Evolutionary conservation across 23 tunicate species (phyloP).

Genomic region (Halocynthia aurantium): DNA sequence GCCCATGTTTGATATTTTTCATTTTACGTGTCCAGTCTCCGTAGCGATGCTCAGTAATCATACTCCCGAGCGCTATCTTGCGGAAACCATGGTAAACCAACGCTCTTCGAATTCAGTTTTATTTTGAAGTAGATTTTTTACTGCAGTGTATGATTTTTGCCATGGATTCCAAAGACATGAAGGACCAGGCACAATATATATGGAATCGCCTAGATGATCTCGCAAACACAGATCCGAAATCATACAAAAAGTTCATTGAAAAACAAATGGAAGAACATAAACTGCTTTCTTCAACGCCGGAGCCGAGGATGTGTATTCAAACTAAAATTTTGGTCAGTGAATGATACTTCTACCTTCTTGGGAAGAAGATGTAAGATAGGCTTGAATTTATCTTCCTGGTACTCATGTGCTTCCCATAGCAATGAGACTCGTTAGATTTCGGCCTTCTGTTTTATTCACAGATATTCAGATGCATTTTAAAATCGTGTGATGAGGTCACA

Average conservation of each 20-base stretch:
- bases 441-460: no score
- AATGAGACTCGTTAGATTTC: no score
- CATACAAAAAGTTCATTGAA: constrained; percentile 75
- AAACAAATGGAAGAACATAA: constrained; percentile 81
- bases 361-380: not conserved
- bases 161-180: constrained; percentile 48
- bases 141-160: not conserved
- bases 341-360: not conserved
- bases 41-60: no score
- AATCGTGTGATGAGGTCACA: no score
- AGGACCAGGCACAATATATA: constrained; percentile 69
- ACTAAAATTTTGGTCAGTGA: constrained; percentile 15
- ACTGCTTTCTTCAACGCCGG: constrained; percentile 46
- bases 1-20: no score
- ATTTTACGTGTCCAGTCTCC: no score
- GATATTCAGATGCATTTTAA: no score
- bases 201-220: constrained; percentile 82
- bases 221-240: constrained; percentile 53
- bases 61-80: no score
- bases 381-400: no score
- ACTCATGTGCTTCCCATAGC: no score
- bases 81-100: no score
- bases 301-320: constrained; percentile 54
- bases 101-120: no score
- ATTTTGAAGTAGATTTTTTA: not conserved